A percentile compares a stretch with the other conserved stretches of the same genome.
Conservation (phyloP, 2,113 vertebrate genomes). For the Ailuropoda melanoleuca region DNA sequence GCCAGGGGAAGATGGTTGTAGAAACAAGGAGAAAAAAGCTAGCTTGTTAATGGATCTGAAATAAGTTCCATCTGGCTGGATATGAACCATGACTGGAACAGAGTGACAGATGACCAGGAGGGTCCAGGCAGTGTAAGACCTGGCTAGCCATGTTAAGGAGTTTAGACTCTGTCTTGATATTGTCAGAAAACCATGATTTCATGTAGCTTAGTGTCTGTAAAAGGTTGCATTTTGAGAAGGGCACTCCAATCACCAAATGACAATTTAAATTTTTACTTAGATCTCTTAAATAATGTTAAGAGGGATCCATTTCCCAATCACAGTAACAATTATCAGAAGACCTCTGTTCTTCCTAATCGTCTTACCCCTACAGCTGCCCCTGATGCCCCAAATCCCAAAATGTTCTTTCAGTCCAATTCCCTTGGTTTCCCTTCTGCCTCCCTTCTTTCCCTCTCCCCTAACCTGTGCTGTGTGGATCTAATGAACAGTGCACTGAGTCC, state of each 20-base stretch:
- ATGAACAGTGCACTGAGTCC: neutral
- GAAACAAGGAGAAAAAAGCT: neutral
- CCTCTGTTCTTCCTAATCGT: neutral
- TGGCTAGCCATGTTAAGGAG: neutral
- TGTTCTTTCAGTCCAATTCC: neutral
- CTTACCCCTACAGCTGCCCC: neutral
- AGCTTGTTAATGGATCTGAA: neutral
- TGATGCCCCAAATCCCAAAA: neutral
- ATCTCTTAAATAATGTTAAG: neutral
- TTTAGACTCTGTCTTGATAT: neutral
- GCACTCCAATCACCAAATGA: neutral
- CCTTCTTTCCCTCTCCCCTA: neutral
- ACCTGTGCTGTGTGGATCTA: neutral
- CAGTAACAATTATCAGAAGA: neutral
- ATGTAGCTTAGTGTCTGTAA: neutral
- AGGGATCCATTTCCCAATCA: neutral
- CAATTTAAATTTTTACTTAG: neutral
- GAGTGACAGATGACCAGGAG: neutral
- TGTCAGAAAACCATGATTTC: neutral
- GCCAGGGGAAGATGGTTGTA: neutral
- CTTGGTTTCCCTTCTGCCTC: neutral
- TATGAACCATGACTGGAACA: neutral
- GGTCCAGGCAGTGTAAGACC: neutral
- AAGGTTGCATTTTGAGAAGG: neutral
- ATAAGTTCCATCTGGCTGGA: neutral